Conservation (phyloP, 2,888 invertebrate species). For the Microctonus aethiopoides region DNA sequence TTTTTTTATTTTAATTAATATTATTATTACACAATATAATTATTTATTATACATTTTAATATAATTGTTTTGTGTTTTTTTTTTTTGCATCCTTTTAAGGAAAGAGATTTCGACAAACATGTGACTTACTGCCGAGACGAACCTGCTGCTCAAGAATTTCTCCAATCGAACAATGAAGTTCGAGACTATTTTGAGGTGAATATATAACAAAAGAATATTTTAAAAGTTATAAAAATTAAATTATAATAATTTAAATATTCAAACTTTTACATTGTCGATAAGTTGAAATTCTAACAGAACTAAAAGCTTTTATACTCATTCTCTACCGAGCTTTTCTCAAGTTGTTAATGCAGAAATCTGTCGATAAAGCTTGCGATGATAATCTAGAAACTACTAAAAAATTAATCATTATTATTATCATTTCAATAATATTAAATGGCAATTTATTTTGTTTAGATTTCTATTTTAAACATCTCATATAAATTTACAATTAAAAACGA, state of each 20-base stretch:
- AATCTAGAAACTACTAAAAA: background rate
- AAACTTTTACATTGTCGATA: constrained; percentile 19
- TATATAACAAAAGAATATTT: constrained; percentile 34
- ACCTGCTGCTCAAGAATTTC: constrained; percentile 83
- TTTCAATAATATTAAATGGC: too few species aligned
- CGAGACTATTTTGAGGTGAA: constrained; percentile 86
- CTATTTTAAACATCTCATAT: too few species aligned
- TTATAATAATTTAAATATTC: background rate
- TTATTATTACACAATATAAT: background rate
- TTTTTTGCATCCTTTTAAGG: constrained; percentile 64
- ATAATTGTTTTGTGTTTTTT: background rate
- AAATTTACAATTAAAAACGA: too few species aligned
- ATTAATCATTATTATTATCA: too few species aligned
- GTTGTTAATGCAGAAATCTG: constrained; percentile 21
- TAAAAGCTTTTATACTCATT: background rate
- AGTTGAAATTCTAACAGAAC: constrained; percentile 28
- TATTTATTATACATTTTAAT: background rate
- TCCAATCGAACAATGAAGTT: constrained; percentile 77
- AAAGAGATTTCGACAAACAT: constrained; percentile 94
- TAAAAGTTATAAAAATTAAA: background rate
- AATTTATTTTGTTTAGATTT: too few species aligned
- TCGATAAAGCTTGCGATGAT: background rate
- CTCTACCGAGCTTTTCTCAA: background rate
- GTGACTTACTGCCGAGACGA: constrained; percentile 90
- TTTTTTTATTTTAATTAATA: constrained; percentile 14